phyloP scores from a whole-genome alignment of 2,113 vertebrate species.

The Hippocampus guttulatus region DNA sequence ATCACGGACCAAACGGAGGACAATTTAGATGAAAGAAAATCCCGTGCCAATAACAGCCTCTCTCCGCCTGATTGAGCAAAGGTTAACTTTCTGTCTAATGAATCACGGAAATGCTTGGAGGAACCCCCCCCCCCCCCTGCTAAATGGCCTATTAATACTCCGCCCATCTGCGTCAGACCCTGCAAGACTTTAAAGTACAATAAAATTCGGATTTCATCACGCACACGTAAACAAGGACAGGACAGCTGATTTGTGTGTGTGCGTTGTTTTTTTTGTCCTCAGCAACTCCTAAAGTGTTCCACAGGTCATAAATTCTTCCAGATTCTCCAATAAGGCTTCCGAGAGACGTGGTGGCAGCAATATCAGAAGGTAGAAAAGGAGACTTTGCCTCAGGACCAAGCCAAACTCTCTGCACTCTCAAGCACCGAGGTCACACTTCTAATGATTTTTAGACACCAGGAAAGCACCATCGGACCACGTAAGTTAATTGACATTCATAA shows the following conservation, averaged over 20 bases:
- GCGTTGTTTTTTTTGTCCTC: not conserved
- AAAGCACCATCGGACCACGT: not conserved
- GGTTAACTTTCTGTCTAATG: constrained; percentile 52
- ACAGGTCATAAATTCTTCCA: constrained; percentile 45
- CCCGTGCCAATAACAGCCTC: constrained; percentile 9
- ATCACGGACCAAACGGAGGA: constrained; percentile 36
- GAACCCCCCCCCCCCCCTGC: not conserved
- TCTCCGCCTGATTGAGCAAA: constrained; percentile 38
- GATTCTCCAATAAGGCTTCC: constrained; percentile 44
- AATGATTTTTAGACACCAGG: constrained; percentile 23
- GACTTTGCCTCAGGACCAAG: constrained; percentile 55
- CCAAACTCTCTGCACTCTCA: constrained; percentile 1
- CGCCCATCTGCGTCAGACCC: not conserved
- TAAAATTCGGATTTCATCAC: not conserved
- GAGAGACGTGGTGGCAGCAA: constrained; percentile 27
- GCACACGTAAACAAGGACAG: not conserved
- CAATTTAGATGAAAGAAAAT: constrained; percentile 28
- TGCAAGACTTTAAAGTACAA: not conserved
- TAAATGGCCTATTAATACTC: constrained; percentile 5
- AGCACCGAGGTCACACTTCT: not conserved
- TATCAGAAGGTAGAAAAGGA: constrained; percentile 35
- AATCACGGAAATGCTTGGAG: constrained; percentile 23
- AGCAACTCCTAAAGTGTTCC: constrained; percentile 35
- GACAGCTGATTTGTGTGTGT: constrained; percentile 7
- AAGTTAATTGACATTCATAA: not conserved